Percentiles rank a stretch among this genome's conserved stretches.
Evolutionary conservation across 1,140 invertebrate species (phyloP).

Genomic region (Microplitis demolitor): DNA sequence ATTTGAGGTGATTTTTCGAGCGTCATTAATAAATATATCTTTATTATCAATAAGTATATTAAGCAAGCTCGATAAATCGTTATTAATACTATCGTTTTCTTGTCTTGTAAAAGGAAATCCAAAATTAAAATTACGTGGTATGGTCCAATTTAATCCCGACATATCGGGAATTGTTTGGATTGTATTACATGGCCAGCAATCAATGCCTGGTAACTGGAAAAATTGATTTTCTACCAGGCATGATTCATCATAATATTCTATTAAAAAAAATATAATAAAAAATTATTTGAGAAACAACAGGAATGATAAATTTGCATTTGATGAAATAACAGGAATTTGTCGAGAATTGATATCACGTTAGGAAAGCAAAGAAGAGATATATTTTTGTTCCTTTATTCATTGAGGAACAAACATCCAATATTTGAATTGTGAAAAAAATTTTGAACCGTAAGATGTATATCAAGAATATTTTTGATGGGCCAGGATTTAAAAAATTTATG

Average conservation of each 20-base stretch:
- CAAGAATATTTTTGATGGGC: too few species aligned
- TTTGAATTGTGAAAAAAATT: too few species aligned
- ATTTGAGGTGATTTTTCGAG: slow-evolving; percentile 61
- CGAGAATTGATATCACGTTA: too few species aligned
- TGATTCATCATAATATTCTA: slow-evolving; percentile 79
- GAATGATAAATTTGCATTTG: too few species aligned
- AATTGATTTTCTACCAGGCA: slow-evolving; percentile 79
- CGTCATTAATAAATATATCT: slow-evolving; percentile 45
- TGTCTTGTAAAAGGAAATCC: slow-evolving; percentile 50
- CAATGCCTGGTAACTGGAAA: slow-evolving; percentile 72
- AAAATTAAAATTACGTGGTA: slow-evolving; percentile 47
- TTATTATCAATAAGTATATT: neutral
- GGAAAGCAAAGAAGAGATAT: too few species aligned
- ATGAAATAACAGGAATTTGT: too few species aligned
- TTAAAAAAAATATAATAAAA: slow-evolving; percentile 45
- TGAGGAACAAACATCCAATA: too few species aligned
- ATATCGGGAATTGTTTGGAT: slow-evolving; percentile 67
- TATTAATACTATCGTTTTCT: slow-evolving; percentile 33
- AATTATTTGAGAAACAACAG: neutral
- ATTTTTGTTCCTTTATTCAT: too few species aligned
- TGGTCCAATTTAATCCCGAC: slow-evolving; percentile 43
- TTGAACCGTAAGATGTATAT: too few species aligned
- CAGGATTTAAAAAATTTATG: too few species aligned
- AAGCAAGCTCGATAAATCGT: slow-evolving; percentile 36
- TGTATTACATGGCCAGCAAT: slow-evolving; percentile 77